Percentiles rank a stretch among this genome's conserved stretches.
Conservation (phyloP, 2,113 vertebrate species). For the Notothenia rossii region DNA sequence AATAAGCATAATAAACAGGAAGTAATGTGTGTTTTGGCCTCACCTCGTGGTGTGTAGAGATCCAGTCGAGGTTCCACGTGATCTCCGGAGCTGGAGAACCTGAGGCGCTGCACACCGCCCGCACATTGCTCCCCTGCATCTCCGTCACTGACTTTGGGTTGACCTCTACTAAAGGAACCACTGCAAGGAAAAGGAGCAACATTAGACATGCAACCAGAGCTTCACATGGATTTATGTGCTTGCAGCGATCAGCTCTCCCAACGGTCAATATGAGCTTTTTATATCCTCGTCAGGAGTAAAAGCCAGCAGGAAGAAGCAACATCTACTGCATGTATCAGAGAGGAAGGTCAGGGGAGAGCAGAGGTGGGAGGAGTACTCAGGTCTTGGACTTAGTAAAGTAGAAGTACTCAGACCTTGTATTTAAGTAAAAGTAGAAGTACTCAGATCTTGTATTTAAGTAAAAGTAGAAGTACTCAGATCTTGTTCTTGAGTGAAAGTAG, state of each 20-base stretch:
- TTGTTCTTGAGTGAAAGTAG: too few relatives aligned
- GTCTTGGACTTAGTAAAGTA: too few relatives aligned
- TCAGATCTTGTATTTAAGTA: too few relatives aligned
- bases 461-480: too few relatives aligned
- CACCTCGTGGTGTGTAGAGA: constrained; percentile 90
- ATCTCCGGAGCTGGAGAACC: constrained; percentile 89
- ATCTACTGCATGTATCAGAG: constrained; percentile 90
- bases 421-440: too few relatives aligned
- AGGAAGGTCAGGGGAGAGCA: constrained; percentile 69
- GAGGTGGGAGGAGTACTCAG: too few relatives aligned
- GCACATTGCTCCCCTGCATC: constrained; percentile 89
- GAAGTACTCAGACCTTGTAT: too few relatives aligned
- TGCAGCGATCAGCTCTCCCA: background rate
- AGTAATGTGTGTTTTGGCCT: constrained; percentile 52
- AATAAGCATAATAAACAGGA: background rate
- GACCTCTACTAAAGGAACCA: constrained; percentile 88
- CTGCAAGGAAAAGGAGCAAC: constrained; percentile 72
- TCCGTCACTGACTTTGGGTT: constrained; percentile 86
- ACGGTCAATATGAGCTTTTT: constrained; percentile 24
- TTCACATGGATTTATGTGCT: background rate
- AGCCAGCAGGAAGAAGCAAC: constrained; percentile 51
- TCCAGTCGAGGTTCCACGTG: constrained; percentile 89
- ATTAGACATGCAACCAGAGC: background rate
- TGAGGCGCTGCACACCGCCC: constrained; percentile 87
- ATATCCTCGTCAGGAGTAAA: constrained; percentile 79